These are phyloP conservation scores for Zelostemma sp. DNA, from an alignment of 1,140 invertebrate genomes.

Conservation along the genomic window DNA sequence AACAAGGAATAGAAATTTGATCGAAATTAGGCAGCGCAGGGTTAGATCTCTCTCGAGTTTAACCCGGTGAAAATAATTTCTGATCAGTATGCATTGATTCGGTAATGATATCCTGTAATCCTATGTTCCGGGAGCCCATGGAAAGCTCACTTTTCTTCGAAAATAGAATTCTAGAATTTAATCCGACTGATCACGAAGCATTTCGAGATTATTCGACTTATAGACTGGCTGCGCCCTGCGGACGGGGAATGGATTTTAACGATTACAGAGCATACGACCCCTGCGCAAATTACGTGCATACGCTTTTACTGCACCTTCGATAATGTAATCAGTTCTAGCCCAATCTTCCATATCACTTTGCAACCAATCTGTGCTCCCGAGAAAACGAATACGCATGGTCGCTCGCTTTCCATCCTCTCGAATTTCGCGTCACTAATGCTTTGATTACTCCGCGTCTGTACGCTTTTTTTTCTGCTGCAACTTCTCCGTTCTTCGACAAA, in stretches of 20 bases:
- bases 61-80: not conserved
- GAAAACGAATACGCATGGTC: slow-evolving; percentile 34
- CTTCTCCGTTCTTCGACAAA: no score
- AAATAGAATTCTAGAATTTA: slow-evolving; percentile 31
- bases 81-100: slow-evolving; percentile 2
- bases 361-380: slow-evolving; percentile 36
- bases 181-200: slow-evolving; percentile 36
- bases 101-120: not conserved
- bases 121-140: not conserved
- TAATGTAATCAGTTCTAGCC: slow-evolving; percentile 56
- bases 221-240: slow-evolving; percentile 22
- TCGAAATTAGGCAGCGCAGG: not conserved
- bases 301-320: slow-evolving; percentile 45
- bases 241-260: slow-evolving; percentile 52
- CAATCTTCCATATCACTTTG: slow-evolving; percentile 48
- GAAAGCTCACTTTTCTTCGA: not conserved
- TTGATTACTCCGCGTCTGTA: no score
- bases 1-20: not conserved
- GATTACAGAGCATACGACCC: slow-evolving; percentile 44
- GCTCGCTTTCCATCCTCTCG: not conserved
- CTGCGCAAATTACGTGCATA: slow-evolving; percentile 45
- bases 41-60: not conserved
- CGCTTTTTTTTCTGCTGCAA: no score
- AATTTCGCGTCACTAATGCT: no score
- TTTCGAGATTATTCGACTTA: slow-evolving; percentile 30